Evolutionary conservation across 1,140 invertebrate genomes (phyloP).

Genomic region (Macrobrachium rosenbergii): DNA sequence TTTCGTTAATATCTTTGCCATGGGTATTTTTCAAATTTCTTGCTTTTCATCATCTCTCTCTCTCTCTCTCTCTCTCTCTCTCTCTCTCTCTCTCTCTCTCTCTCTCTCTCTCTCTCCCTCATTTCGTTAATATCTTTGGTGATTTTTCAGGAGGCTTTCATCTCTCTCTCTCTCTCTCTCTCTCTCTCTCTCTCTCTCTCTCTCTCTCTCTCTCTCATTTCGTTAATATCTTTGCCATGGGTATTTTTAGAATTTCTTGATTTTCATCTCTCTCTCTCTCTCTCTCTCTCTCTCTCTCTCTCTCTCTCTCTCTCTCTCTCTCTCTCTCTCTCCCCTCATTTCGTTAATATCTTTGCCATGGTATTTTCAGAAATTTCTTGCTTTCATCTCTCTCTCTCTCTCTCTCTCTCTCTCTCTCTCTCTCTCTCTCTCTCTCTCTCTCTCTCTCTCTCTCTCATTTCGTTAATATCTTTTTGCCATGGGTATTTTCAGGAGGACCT

Average conservation of each 20-base stretch:
- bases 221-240: not conserved
- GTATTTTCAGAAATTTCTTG: too few species aligned
- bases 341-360: too few species aligned
- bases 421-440: not conserved
- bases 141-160: not conserved
- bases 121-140: not conserved
- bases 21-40: not conserved
- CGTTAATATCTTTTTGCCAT: not conserved
- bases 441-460: too few species aligned
- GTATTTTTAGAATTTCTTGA: not conserved
- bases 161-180: not conserved
- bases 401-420: too few species aligned
- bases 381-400: slow-evolving; percentile 3
- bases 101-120: too few species aligned
- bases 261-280: not conserved
- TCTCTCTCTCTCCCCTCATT: too few species aligned
- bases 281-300: too few species aligned
- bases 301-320: too few species aligned
- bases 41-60: not conserved
- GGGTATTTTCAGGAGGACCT: too few species aligned
- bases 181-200: not conserved
- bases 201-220: too few species aligned
- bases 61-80: not conserved
- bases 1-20: too few species aligned
- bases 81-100: not conserved